Evolutionary conservation across 1,140 invertebrate genomes (phyloP).

Genomic region (Ridgeia piscesae): DNA sequence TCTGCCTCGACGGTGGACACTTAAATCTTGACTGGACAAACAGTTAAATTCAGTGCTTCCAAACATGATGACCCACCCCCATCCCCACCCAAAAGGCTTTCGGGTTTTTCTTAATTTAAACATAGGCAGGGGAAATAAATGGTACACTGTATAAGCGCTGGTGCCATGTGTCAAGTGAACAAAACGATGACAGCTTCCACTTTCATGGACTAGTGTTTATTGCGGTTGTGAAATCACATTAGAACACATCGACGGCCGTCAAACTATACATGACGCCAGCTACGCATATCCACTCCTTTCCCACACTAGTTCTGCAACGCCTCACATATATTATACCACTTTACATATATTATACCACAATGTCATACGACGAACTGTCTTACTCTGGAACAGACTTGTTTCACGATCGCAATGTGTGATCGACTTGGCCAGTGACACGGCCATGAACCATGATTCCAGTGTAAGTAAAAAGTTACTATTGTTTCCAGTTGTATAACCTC

Average conservation of each 20-base stretch:
- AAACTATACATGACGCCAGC: background rate
- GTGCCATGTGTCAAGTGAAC: no score
- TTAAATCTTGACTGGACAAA: no score
- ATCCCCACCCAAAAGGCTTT: no score
- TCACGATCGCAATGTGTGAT: background rate
- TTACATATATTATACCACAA: background rate
- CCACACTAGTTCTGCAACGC: background rate
- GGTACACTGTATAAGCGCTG: no score
- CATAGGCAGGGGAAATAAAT: no score
- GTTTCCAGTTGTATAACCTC: background rate
- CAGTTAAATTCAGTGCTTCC: no score
- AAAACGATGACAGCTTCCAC: no score
- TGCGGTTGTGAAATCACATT: background rate
- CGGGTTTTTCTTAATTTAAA: no score
- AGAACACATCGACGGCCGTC: background rate
- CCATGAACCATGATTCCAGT: background rate
- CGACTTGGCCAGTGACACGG: background rate
- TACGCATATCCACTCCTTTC: background rate
- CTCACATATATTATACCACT: background rate
- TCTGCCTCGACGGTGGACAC: no score
- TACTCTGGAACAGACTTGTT: background rate
- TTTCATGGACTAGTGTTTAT: background rate
- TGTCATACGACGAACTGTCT: background rate
- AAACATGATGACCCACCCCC: no score
- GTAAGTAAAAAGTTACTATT: background rate